Evolutionary conservation across 2,113 vertebrate genomes (phyloP).

Genomic region (Heliornis fulica): DNA sequence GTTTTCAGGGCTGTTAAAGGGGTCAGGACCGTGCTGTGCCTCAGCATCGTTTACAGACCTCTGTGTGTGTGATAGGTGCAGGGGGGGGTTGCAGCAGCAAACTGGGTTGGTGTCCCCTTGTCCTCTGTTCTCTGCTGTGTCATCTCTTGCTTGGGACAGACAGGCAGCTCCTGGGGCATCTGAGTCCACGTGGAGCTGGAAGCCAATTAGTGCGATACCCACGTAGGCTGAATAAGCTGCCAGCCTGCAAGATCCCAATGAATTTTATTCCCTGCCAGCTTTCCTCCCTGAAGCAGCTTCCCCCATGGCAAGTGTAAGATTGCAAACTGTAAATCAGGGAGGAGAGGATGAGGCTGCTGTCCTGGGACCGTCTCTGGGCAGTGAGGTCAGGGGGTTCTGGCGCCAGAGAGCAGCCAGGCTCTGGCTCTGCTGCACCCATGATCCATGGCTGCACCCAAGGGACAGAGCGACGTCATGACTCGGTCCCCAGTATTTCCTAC

Average conservation of each 20-base stretch:
- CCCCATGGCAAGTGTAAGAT: rapidly evolving
- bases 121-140: background rate
- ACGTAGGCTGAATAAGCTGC: background rate
- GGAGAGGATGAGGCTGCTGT: background rate
- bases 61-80: rapidly evolving
- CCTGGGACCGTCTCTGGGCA: rapidly evolving
- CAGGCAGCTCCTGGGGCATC: rapidly evolving
- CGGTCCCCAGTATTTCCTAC: rapidly evolving
- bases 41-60: rapidly evolving
- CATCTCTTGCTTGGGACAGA: background rate
- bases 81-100: background rate
- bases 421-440: background rate
- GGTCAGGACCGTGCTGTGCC: background rate
- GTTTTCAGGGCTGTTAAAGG: background rate
- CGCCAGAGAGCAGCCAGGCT: background rate
- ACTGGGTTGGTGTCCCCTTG: background rate
- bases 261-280: background rate
- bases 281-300: background rate
- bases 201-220: background rate
- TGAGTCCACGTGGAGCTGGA: background rate
- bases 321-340: background rate
- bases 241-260: background rate
- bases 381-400: background rate
- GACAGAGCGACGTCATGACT: background rate
- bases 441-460: background rate